phyloP scores from a whole-genome alignment of 2,888 invertebrate species.

The Polyploca ridens region DNA sequence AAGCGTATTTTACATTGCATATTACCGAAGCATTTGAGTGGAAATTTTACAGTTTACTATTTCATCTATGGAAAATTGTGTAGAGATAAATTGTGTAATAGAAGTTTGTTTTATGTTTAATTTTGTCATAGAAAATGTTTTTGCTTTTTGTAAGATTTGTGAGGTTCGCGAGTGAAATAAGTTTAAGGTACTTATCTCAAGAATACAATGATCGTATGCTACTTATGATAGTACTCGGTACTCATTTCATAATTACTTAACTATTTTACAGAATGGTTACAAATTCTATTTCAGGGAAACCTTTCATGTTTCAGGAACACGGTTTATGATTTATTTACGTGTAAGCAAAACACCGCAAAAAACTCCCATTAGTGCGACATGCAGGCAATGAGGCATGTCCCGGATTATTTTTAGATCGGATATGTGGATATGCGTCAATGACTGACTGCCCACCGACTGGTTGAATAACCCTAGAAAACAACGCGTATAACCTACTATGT shows the following conservation, averaged over 20 bases:
- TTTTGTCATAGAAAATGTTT: not conserved
- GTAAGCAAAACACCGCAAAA: constrained; percentile 22
- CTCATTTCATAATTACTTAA: no score
- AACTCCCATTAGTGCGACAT: constrained; percentile 39
- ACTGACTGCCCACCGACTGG: constrained; percentile 45
- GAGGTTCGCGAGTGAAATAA: not conserved
- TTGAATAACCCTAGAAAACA: constrained; percentile 68
- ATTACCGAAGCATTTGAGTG: not conserved
- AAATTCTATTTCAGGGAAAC: not conserved
- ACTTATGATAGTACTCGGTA: no score
- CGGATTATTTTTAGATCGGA: constrained; percentile 48
- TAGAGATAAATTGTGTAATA: not conserved
- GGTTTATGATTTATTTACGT: constrained; percentile 19
- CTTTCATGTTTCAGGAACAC: constrained; percentile 18
- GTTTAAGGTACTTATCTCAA: no score
- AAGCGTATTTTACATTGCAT: not conserved
- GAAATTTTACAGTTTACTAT: not conserved
- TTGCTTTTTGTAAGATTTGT: not conserved
- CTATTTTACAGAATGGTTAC: not conserved
- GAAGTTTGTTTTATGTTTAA: not conserved
- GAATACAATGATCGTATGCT: no score
- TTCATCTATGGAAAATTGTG: not conserved
- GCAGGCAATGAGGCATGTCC: constrained; percentile 31
- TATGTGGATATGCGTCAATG: constrained; percentile 44
- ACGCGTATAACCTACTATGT: constrained; percentile 26